Evolutionary conservation across 37 sponge, comb jelly and placozoan genomes (phyloP), one percentile per base, ranked within the genome.

Genomic region (Amphimedon queenslandica): DNA sequence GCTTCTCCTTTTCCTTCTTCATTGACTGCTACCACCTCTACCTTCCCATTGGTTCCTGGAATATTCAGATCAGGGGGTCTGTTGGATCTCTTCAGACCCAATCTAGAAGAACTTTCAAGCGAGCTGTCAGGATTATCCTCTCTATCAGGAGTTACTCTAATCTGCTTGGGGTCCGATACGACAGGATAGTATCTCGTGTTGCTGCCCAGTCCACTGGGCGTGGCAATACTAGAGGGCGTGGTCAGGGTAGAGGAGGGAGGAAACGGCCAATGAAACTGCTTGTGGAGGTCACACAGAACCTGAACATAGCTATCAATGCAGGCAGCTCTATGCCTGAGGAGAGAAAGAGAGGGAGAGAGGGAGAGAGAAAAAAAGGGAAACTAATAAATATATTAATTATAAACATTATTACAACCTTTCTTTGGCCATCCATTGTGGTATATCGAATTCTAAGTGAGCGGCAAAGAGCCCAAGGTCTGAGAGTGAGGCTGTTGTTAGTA

Each of bases 381-480:
- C n/a, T n/a, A n/a, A n/a, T n/a, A n/a, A n/a, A n/a, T n/a, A n/a
- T 4, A 2, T n/a, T n/a, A n/a, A n/a, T n/a, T 30, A n/a, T n/a
- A n/a, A n/a, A n/a, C n/a, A n/a, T n/a, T n/a, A n/a, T n/a, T n/a
- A n/a, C n/a, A n/a, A 92, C 83, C 91, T 79, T 70, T 96, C 96
- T 40, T 82, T 92, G 5, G 69, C 71, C 35, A 96, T 58, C 96
- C 96, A 96, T 20, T 57, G 56, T 23, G 37, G 37, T 18, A 96
- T 70, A 47, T 73, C 47, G 61, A 96, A 96, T 53, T 96, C 84
- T 32, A 96, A 55, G n/a, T 89, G 67, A 57, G 96, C 90, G 16
- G 87, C 80, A 63, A 96, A 92, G 53, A 67, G 58, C 1, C 94
- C 96, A n/a, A 96, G 73, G 24, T 96, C 90, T 34, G 77, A 36